Conservation (phyloP, 2,113 vertebrate genomes). For the Muntiacus reevesi region DNA sequence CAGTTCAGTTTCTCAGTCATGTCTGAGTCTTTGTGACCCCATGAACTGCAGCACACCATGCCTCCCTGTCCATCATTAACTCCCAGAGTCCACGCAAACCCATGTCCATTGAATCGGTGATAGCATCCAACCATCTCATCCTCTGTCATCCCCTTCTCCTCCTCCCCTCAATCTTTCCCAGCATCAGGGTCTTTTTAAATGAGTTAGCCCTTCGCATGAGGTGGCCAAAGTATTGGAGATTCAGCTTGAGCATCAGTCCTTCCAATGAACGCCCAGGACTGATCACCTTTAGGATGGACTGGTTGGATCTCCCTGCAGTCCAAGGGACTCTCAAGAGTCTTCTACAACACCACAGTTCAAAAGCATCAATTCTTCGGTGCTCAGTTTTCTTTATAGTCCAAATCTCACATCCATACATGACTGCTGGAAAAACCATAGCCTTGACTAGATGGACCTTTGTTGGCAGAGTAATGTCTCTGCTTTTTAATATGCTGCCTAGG, state of each 20-base stretch:
- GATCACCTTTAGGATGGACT: not conserved
- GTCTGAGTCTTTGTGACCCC: not conserved
- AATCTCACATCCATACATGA: not conserved
- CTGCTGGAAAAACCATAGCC: not conserved
- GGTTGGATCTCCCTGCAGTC: not conserved
- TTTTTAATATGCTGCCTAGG: not conserved
- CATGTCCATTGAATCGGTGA: not conserved
- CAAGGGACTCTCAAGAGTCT: not conserved
- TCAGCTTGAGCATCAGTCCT: not conserved
- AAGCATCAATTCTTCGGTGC: not conserved
- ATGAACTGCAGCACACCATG: fast-evolving
- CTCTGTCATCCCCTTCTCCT: not conserved
- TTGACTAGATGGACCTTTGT: not conserved
- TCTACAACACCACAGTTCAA: not conserved
- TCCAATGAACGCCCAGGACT: not conserved
- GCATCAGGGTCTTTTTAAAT: not conserved
- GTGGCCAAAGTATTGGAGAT: not conserved
- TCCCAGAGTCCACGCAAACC: not conserved
- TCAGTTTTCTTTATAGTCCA: not conserved
- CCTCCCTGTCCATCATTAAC: not conserved
- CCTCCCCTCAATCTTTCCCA: not conserved
- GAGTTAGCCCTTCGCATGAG: not conserved
- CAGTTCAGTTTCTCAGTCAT: not conserved
- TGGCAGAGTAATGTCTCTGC: not conserved
- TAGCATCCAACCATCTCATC: not conserved